Evolutionary conservation across 2,113 vertebrate species (phyloP).

Genomic region (Climacteris rufus): DNA sequence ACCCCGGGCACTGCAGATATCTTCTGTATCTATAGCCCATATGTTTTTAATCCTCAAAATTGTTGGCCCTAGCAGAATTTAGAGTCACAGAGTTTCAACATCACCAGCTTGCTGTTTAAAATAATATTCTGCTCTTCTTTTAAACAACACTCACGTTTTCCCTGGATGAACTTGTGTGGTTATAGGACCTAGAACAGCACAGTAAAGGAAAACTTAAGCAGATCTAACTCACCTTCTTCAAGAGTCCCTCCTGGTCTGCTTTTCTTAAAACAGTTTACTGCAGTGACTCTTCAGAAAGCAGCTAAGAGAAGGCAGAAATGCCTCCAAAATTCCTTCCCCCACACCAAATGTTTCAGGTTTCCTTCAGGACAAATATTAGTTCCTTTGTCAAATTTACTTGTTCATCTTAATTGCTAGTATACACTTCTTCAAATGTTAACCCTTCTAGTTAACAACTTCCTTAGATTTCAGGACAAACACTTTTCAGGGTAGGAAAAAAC

Average conservation of each 20-base stretch:
- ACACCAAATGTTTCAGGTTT: not conserved
- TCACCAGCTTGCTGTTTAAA: not conserved
- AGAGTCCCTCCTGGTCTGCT: not conserved
- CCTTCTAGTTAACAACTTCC: not conserved
- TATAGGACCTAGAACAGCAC: not conserved
- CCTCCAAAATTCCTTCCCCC: not conserved
- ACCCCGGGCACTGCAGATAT: not conserved
- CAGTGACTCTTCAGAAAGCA: not conserved
- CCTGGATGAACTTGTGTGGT: not conserved
- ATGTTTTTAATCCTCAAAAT: slow-evolving; percentile 43
- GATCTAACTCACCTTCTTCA: not conserved
- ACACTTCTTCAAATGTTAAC: not conserved
- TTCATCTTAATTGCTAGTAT: not conserved
- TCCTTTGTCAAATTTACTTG: slow-evolving; percentile 2
- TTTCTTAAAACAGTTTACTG: not conserved
- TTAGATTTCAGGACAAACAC: slow-evolving; percentile 27
- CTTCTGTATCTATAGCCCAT: not conserved
- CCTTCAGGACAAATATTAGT: not conserved
- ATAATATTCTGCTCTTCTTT: not conserved
- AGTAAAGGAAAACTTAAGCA: not conserved
- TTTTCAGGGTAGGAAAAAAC: not conserved
- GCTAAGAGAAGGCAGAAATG: not conserved
- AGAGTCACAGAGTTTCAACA: not conserved
- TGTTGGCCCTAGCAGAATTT: not conserved
- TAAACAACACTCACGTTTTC: not conserved